These are phyloP conservation scores for Oriolus oriolus DNA, from an alignment of 2,113 vertebrate species.

Conservation along the genomic window DNA sequence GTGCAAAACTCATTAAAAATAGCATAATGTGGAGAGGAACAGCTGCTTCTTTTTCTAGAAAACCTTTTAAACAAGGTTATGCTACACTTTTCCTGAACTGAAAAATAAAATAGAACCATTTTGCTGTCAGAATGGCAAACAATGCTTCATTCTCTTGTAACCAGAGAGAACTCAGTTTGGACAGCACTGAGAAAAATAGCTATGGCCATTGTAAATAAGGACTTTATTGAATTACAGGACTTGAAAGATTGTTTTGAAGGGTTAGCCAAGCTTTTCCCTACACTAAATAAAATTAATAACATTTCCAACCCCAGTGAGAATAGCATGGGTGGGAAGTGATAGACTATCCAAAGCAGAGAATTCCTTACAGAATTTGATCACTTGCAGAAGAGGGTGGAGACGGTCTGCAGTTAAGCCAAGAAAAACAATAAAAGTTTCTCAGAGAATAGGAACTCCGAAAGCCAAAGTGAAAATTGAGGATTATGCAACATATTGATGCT, in stretches of 20 bases:
- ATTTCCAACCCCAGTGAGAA: slow-evolving; percentile 23
- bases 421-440: background rate
- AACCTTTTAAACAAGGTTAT: background rate
- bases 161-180: background rate
- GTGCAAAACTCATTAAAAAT: background rate
- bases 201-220: slow-evolving; percentile 23
- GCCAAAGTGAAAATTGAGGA: background rate
- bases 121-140: background rate
- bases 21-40: background rate
- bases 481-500: background rate
- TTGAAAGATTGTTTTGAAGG: background rate
- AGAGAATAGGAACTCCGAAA: background rate
- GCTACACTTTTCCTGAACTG: background rate
- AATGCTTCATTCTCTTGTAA: background rate
- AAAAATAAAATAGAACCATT: background rate
- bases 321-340: slow-evolving; percentile 15
- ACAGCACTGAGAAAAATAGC: background rate
- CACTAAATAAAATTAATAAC: slow-evolving; percentile 11
- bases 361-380: background rate
- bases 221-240: background rate
- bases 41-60: background rate
- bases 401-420: background rate
- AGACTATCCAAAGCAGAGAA: background rate
- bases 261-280: background rate
- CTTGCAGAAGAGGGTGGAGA: slow-evolving; percentile 24